phyloP scores from a whole-genome alignment of 2,888 invertebrate species.

The Lasioglossum zephyrum region DNA sequence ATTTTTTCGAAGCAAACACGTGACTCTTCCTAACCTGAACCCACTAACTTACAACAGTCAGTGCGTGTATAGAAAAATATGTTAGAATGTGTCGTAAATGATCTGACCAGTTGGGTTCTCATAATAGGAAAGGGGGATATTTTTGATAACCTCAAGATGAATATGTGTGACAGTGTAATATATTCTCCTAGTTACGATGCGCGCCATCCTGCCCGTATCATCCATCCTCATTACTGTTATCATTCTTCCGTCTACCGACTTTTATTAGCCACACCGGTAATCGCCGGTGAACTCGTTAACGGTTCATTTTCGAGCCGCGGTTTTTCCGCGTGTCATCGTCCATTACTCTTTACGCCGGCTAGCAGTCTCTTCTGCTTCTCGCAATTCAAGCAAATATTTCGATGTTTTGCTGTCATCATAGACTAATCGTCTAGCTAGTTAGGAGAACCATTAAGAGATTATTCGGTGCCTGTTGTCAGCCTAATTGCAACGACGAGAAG shows the following conservation, averaged over 20 bases:
- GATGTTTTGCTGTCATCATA: not conserved
- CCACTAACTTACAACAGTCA: too few relatives aligned
- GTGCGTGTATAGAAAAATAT: not conserved
- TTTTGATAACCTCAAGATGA: not conserved
- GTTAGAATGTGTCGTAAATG: not conserved
- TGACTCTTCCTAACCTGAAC: too few relatives aligned
- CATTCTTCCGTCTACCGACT: slow-evolving; percentile 28
- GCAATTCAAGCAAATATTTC: slow-evolving; percentile 12
- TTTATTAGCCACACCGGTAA: slow-evolving; percentile 20
- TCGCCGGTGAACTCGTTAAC: slow-evolving; percentile 35
- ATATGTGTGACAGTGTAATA: not conserved
- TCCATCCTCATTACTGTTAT: slow-evolving; percentile 20
- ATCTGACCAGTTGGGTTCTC: not conserved
- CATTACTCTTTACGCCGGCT: slow-evolving; percentile 19
- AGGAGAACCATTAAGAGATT: not conserved
- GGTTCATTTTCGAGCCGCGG: slow-evolving; percentile 23
- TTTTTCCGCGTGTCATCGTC: slow-evolving; percentile 22
- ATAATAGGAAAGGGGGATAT: not conserved
- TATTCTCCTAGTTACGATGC: not conserved
- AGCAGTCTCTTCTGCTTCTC: not conserved
- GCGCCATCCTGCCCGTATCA: not conserved
- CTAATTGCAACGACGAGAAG: not conserved
- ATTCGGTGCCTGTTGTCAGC: not conserved
- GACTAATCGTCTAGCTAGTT: not conserved
- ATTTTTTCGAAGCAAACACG: too few relatives aligned